A percentile compares a stretch with the other conserved stretches of the same genome.
phyloP scores from a whole-genome alignment of 2,113 vertebrate genomes.

The Paramisgurnus dabryanus region DNA sequence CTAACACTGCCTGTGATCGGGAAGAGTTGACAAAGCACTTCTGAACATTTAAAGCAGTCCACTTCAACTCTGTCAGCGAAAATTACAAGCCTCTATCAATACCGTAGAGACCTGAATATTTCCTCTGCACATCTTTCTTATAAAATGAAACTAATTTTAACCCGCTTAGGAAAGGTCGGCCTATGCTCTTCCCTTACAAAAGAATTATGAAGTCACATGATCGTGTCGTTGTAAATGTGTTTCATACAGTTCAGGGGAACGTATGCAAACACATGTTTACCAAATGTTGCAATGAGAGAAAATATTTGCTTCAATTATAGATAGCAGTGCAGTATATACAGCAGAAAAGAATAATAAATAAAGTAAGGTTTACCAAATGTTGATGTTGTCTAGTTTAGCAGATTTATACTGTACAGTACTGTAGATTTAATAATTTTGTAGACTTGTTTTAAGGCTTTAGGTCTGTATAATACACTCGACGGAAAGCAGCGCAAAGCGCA shows the following conservation, averaged over 20 bases:
- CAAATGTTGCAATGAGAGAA: not conserved
- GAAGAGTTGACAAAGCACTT: slow-evolving; percentile 31
- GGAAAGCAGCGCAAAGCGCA: no score
- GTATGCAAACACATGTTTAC: not conserved
- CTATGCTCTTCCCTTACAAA: not conserved
- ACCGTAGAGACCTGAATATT: not conserved
- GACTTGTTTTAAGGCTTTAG: no score
- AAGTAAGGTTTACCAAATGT: no score
- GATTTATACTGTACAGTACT: no score
- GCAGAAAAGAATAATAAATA: no score
- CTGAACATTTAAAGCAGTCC: slow-evolving; percentile 26
- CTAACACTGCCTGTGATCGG: slow-evolving; percentile 6
- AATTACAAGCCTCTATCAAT: slow-evolving; percentile 2
- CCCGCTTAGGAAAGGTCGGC: slow-evolving; percentile 16
- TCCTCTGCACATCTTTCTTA: not conserved
- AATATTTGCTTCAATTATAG: no score
- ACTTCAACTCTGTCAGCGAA: slow-evolving; percentile 14
- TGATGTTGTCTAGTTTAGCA: no score
- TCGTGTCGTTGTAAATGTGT: no score
- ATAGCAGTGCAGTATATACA: no score
- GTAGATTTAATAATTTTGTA: no score
- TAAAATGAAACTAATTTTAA: not conserved
- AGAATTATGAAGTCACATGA: not conserved
- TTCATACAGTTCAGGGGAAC: not conserved
- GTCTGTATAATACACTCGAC: no score